A percentile compares a stretch with the other conserved stretches of the same genome.
Conservation (phyloP, 2,113 vertebrate genomes). For the Gadus chalcogrammus region DNA sequence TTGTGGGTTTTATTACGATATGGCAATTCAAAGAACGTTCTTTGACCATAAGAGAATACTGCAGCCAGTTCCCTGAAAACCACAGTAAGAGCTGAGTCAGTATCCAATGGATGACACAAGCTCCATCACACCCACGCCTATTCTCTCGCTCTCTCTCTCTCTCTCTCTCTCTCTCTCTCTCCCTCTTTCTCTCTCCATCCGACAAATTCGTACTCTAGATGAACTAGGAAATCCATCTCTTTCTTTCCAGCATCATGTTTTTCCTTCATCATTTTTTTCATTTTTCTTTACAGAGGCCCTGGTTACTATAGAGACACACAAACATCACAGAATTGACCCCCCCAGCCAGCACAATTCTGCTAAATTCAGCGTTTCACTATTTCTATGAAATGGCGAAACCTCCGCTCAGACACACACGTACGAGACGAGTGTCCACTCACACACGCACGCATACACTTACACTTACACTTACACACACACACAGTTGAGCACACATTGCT, state of each 20-base stretch:
- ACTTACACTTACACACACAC: conserved; percentile 12
- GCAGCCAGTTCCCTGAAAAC: conserved; percentile 13
- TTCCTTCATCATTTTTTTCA: conserved; percentile 28
- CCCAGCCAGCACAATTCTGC: conserved; percentile 41
- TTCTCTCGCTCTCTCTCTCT: neutral
- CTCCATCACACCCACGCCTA: neutral
- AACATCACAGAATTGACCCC: conserved; percentile 53
- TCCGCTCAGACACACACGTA: conserved; percentile 8
- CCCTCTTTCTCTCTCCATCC: neutral
- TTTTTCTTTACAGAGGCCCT: conserved; percentile 34
- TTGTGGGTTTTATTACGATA: too few relatives aligned
- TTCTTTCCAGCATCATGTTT: conserved; percentile 10
- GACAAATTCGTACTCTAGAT: conserved; percentile 34
- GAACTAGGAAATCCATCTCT: conserved; percentile 42
- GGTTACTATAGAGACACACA: conserved; percentile 51
- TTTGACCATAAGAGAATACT: conserved; percentile 17
- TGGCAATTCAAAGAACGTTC: neutral
- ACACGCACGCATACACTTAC: conserved; percentile 7
- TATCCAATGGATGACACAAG: conserved; percentile 28
- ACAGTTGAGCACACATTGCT: neutral
- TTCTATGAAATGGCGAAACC: conserved; percentile 36
- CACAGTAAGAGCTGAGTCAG: conserved; percentile 32
- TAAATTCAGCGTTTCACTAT: conserved; percentile 57
- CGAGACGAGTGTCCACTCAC: conserved; percentile 3
- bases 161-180: conserved; percentile 10